Conservation (phyloP, 53 echinoderm and acorn worm genomes). For the Paelopatides confundens region DNA sequence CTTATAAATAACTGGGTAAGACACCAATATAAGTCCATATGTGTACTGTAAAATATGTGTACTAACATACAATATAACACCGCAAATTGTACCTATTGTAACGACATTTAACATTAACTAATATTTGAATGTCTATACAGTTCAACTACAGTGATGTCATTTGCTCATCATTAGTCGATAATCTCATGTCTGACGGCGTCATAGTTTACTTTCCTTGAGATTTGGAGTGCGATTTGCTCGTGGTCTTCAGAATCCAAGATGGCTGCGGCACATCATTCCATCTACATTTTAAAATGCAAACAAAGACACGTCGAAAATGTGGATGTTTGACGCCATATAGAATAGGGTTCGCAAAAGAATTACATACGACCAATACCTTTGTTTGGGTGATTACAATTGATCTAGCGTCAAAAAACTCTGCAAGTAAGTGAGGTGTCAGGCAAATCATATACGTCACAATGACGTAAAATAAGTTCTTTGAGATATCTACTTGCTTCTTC, state of each 20-base stretch:
- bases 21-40: too few relatives aligned
- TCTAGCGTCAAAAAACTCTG: not conserved
- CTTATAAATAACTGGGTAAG: too few relatives aligned
- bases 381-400: slow-evolving; percentile 15
- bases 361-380: slow-evolving; percentile 14
- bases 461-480: slow-evolving; percentile 31
- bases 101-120: too few relatives aligned
- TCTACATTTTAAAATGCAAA: slow-evolving; percentile 1
- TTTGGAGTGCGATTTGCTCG: not conserved
- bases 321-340: slow-evolving; percentile 36
- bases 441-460: slow-evolving; percentile 15
- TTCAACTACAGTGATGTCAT: too few relatives aligned
- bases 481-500: slow-evolving; percentile 40
- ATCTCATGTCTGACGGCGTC: too few relatives aligned
- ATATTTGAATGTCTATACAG: too few relatives aligned
- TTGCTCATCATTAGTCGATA: too few relatives aligned
- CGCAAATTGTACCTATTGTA: too few relatives aligned
- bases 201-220: not conserved
- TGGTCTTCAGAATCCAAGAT: slow-evolving; percentile 21
- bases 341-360: not conserved
- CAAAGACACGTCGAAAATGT: slow-evolving; percentile 22
- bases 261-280: slow-evolving; percentile 38
- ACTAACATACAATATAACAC: too few relatives aligned
- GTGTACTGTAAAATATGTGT: too few relatives aligned
- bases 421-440: slow-evolving; percentile 14